phyloP scores from a whole-genome alignment of 2,888 invertebrate species.

The Mythimna pallens region DNA sequence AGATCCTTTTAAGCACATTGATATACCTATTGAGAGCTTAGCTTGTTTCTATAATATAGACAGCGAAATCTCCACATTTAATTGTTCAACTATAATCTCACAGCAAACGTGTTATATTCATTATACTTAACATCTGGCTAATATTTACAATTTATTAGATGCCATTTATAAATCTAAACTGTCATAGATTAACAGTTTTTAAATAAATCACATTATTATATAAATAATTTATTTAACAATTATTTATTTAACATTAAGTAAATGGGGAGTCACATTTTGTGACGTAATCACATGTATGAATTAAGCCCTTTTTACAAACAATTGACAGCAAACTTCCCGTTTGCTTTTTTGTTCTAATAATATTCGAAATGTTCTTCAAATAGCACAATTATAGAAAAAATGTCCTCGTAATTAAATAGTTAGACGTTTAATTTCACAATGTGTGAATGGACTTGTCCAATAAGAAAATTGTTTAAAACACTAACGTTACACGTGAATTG shows the following conservation, averaged over 20 bases:
- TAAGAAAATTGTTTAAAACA: conserved; percentile 58
- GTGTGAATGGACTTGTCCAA: conserved; percentile 54
- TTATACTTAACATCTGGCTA: conserved; percentile 48
- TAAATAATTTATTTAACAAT: conserved; percentile 62
- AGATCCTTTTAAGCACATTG: conserved; percentile 50
- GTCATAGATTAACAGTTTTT: conserved; percentile 64
- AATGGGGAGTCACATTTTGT: conserved; percentile 59
- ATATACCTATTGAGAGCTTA: conserved; percentile 31
- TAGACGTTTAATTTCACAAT: conserved; percentile 41
- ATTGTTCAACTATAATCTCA: conserved; percentile 62
- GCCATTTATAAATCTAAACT: conserved; percentile 59
- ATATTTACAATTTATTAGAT: conserved; percentile 65
- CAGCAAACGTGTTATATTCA: conserved; percentile 67
- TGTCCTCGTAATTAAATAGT: conserved; percentile 21
- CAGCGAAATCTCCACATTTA: conserved; percentile 29
- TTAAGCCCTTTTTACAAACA: conserved; percentile 61
- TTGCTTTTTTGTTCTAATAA: conserved; percentile 29
- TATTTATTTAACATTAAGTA: conserved; percentile 55
- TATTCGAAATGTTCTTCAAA: conserved; percentile 35
- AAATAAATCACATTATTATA: conserved; percentile 63
- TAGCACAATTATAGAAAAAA: conserved; percentile 45
- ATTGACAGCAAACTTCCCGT: conserved; percentile 44
- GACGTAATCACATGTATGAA: conserved; percentile 57
- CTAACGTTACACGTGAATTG: conserved; percentile 92
- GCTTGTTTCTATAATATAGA: conserved; percentile 31